Evolutionary conservation across 2,888 invertebrate species (phyloP).

Genomic region (Acronicta alni): DNA sequence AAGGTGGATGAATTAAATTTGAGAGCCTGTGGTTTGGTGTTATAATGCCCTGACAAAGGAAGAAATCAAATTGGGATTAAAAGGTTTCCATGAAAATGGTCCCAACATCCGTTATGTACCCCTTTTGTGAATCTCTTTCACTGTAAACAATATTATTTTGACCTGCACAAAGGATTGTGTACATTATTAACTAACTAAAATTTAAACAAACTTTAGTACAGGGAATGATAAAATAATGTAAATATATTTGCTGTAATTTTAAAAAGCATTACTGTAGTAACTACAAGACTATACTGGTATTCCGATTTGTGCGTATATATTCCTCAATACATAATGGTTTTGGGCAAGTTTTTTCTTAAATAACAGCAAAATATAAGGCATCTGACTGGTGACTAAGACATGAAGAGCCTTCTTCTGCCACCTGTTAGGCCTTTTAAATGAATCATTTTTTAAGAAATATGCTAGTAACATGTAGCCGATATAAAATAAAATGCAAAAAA

Average conservation of each 20-base stretch:
- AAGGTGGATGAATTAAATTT: no score
- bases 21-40: no score
- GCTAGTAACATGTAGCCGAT: background rate
- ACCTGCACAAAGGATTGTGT: no score
- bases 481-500: background rate
- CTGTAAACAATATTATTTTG: no score
- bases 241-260: background rate
- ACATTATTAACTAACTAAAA: no score
- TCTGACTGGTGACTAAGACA: background rate
- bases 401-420: no score
- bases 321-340: background rate
- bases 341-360: background rate
- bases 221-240: conserved; percentile 34
- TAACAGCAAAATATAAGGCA: background rate
- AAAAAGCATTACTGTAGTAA: background rate
- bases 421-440: background rate
- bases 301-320: conserved; percentile 28
- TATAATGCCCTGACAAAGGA: no score
- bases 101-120: no score
- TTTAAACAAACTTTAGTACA: background rate
- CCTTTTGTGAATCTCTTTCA: no score
- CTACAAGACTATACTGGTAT: background rate
- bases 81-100: no score
- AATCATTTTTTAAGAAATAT: background rate
- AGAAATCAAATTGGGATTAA: no score